Percentiles rank a stretch among this genome's conserved stretches.
phyloP scores from a whole-genome alignment of 2,797 vertebrate genomes.

The Kryptopterus vitreolus region DNA sequence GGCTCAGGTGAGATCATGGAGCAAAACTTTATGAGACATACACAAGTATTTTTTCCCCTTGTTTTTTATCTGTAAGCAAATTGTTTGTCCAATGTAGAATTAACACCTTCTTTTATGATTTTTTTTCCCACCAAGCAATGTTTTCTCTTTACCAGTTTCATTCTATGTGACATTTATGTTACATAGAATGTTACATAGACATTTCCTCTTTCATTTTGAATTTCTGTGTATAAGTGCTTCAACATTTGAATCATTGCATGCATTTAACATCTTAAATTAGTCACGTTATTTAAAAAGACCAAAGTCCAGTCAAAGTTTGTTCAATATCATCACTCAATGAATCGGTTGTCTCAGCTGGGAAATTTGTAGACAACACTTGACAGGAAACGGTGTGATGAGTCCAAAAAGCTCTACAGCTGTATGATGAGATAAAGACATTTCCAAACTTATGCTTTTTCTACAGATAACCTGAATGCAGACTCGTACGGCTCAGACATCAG shows the following conservation, averaged over 20 bases:
- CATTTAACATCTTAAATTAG: constrained; percentile 1
- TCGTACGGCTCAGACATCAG: constrained; percentile 65
- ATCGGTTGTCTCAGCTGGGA: background rate
- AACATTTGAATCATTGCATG: background rate
- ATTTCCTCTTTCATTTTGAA: constrained; percentile 27
- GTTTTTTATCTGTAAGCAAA: background rate
- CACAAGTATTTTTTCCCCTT: too few species aligned
- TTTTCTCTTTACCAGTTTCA: background rate
- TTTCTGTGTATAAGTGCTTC: background rate
- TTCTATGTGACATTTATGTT: background rate
- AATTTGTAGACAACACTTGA: background rate
- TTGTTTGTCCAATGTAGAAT: background rate
- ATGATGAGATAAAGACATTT: background rate
- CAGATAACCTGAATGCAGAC: constrained; percentile 65
- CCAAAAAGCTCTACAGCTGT: background rate
- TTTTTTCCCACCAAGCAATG: background rate
- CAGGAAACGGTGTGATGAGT: too few species aligned
- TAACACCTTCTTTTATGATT: background rate
- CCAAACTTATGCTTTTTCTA: constrained; percentile 13
- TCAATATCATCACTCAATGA: background rate
- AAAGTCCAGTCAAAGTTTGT: background rate
- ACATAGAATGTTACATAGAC: too few species aligned
- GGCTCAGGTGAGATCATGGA: constrained; percentile 63
- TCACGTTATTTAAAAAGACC: background rate
- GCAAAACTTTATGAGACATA: background rate